Evolutionary conservation across 2,113 vertebrate species (phyloP).

Genomic region (Sphyrna mokarran): DNA sequence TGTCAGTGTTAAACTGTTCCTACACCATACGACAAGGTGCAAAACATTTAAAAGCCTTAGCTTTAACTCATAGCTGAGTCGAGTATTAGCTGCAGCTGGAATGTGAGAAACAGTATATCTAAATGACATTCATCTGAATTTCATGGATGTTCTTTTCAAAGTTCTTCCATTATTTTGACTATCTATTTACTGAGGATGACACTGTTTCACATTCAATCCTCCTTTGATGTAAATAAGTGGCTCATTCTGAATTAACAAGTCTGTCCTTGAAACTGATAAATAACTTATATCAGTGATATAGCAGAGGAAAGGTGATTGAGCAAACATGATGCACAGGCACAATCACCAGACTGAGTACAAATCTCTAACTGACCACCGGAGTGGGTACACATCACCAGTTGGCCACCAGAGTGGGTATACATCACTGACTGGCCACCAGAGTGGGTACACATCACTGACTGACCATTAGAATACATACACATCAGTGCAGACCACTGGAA

Average conservation of each 20-base stretch:
- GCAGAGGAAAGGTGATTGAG: neutral
- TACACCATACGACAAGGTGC: neutral
- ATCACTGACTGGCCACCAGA: neutral
- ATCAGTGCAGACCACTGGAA: neutral
- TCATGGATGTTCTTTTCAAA: neutral
- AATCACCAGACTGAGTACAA: neutral
- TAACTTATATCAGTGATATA: neutral
- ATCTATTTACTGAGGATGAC: neutral
- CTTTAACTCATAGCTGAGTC: neutral
- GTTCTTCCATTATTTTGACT: neutral
- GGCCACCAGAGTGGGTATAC: neutral
- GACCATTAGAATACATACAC: neutral
- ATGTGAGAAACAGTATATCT: neutral
- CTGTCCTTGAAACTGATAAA: neutral
- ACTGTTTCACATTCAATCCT: neutral
- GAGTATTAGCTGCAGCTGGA: neutral
- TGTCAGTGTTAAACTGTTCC: neutral
- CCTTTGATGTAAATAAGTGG: slow-evolving; percentile 5
- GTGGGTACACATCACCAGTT: neutral
- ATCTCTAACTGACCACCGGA: neutral
- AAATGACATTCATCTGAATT: neutral
- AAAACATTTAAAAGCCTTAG: neutral
- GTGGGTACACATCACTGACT: neutral
- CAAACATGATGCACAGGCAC: neutral
- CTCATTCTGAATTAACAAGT: neutral